Evolutionary conservation across 2,797 vertebrate genomes (phyloP).

Genomic region (Acrossocheilus wenchowensis): DNA sequence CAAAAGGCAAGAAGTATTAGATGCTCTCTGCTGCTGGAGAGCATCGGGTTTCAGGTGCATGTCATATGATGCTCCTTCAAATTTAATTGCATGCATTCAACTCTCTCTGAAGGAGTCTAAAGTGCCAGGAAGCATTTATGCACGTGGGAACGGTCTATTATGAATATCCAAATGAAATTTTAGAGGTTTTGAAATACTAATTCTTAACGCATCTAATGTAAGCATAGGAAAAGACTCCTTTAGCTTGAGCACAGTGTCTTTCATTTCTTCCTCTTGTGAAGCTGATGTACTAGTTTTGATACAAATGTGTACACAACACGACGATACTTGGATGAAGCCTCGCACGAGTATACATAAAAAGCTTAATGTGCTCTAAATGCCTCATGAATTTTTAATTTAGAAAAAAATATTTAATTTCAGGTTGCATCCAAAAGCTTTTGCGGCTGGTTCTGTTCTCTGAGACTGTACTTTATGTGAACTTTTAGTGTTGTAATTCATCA

Average conservation of each 20-base stretch:
- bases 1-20: slow-evolving; percentile 25
- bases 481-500: slow-evolving; percentile 25
- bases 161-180: slow-evolving; percentile 23
- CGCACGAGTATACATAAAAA: neutral
- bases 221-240: neutral
- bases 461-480: slow-evolving; percentile 30
- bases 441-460: neutral
- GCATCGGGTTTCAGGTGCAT: slow-evolving; percentile 5
- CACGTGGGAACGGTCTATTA: neutral
- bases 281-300: slow-evolving; percentile 7
- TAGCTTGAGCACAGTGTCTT: slow-evolving; percentile 1
- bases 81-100: slow-evolving; percentile 42
- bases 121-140: slow-evolving; percentile 22
- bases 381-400: slow-evolving; percentile 11
- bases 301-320: neutral
- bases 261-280: slow-evolving; percentile 6
- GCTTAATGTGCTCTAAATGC: slow-evolving; percentile 2
- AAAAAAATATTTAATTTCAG: neutral
- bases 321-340: neutral
- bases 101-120: slow-evolving; percentile 7
- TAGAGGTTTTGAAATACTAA: slow-evolving; percentile 32
- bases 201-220: slow-evolving; percentile 26
- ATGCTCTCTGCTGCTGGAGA: slow-evolving; percentile 3
- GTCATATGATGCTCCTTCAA: slow-evolving; percentile 24
- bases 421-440: slow-evolving; percentile 4